Conservation (phyloP, 2,113 vertebrate species). For the Halcyon malimbica region DNA sequence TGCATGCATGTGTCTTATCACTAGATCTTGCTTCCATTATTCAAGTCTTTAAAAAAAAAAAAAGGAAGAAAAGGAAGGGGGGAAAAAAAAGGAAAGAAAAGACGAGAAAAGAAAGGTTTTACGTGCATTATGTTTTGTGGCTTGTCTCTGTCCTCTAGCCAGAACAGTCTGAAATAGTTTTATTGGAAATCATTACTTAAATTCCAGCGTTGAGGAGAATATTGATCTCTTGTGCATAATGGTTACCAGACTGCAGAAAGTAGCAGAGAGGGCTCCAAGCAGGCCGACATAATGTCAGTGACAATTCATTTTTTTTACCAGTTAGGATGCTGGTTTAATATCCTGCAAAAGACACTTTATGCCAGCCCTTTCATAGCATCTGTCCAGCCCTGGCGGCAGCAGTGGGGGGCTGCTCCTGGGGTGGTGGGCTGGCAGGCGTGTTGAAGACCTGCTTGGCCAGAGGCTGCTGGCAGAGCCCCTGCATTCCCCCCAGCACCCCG, state of each 20-base stretch:
- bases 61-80: neutral
- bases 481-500: conserved; percentile 52
- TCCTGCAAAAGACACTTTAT: conserved; percentile 82
- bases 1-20: conserved; percentile 69
- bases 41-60: conserved; percentile 57
- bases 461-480: conserved; percentile 26
- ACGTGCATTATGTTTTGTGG: conserved; percentile 66
- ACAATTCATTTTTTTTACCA: conserved; percentile 80
- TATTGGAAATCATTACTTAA: conserved; percentile 86
- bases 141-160: conserved; percentile 73
- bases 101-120: conserved; percentile 1
- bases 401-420: conserved; percentile 63
- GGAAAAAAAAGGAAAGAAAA: neutral
- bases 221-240: conserved; percentile 78
- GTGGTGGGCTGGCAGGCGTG: conserved; percentile 42
- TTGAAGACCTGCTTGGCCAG: conserved; percentile 37
- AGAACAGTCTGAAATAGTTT: conserved; percentile 76
- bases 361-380: conserved; percentile 76
- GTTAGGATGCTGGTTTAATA: conserved; percentile 82
- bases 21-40: conserved; percentile 81
- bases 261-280: conserved; percentile 71
- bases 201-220: conserved; percentile 69
- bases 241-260: conserved; percentile 79
- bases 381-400: conserved; percentile 52
- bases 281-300: conserved; percentile 76